Conservation (phyloP, 2,797 vertebrate genomes). For the Falco naumanni region DNA sequence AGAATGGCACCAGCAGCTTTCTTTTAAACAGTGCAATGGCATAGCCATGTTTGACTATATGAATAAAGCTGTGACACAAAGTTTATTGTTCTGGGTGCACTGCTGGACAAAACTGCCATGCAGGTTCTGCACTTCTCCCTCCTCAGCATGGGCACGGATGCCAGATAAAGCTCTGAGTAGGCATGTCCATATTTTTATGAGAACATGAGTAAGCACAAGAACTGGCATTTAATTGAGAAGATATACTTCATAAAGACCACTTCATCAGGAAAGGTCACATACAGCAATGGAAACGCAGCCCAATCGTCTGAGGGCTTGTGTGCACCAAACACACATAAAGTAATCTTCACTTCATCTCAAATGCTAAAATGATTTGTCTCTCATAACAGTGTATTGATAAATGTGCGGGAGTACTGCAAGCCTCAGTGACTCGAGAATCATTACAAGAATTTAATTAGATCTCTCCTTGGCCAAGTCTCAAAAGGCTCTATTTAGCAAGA, state of each 20-base stretch:
- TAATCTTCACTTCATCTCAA: background rate
- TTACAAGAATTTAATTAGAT: conserved; percentile 33
- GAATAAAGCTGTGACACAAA: background rate
- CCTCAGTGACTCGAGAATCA: conserved; percentile 1
- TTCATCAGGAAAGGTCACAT: background rate
- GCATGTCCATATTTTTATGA: background rate
- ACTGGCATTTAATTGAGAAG: background rate
- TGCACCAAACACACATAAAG: background rate
- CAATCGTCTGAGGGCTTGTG: background rate
- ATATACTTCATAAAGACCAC: background rate
- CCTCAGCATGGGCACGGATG: background rate
- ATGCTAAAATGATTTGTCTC: background rate
- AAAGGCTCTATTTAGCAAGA: background rate
- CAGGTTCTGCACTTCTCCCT: background rate
- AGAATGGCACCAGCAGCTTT: background rate
- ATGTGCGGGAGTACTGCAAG: background rate
- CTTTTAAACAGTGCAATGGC: background rate
- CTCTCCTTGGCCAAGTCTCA: background rate
- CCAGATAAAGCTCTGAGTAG: background rate
- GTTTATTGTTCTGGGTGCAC: background rate
- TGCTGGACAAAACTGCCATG: background rate
- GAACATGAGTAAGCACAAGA: background rate
- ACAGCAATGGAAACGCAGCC: background rate
- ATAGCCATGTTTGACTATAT: background rate
- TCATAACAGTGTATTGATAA: conserved; percentile 4